These are phyloP conservation scores for Carassius carassius DNA, from an alignment of 2,113 vertebrate species.

Conservation along the genomic window DNA sequence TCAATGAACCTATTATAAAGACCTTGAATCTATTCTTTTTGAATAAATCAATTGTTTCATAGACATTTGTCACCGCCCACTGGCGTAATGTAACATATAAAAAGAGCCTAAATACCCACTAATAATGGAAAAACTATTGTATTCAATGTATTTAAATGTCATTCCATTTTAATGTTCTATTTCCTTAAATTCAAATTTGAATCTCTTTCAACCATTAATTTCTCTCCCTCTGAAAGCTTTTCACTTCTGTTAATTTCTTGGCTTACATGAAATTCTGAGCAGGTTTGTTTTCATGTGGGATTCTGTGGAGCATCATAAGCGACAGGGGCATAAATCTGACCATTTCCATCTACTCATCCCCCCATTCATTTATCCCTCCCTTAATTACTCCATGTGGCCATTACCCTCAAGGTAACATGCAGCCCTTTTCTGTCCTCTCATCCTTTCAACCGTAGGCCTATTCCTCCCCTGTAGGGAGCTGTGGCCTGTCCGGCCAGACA, in stretches of 20 bases:
- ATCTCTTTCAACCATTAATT: background rate
- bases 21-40: background rate
- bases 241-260: background rate
- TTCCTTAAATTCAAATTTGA: background rate
- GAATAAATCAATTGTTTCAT: background rate
- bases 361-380: background rate
- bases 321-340: constrained; percentile 5
- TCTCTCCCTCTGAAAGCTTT: background rate
- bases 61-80: background rate
- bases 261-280: background rate
- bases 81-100: background rate
- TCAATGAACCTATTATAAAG: background rate
- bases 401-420: background rate
- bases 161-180: background rate
- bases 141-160: background rate
- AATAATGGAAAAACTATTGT: background rate
- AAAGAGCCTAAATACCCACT: background rate
- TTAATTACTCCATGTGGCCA: background rate
- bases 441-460: background rate
- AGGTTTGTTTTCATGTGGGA: background rate
- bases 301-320: background rate
- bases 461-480: constrained; percentile 9
- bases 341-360: background rate
- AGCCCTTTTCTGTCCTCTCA: background rate
- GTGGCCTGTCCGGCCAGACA: background rate